phyloP scores from a whole-genome alignment of 1,140 invertebrate genomes.

The Caerostris darwini region DNA sequence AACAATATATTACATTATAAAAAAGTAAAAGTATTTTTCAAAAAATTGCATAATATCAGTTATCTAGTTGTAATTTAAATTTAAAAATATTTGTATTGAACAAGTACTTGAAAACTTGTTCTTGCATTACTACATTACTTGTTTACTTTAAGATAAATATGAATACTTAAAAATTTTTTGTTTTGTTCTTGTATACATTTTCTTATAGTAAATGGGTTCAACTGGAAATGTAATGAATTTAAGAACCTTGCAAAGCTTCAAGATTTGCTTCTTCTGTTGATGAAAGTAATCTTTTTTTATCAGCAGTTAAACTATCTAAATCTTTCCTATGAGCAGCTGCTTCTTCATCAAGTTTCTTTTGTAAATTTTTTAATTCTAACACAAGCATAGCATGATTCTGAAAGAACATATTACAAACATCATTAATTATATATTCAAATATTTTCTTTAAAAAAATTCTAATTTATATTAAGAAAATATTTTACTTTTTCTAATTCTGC shows the following conservation, averaged over 20 bases:
- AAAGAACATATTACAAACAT: not conserved
- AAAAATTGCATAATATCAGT: no score
- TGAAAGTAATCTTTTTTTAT: constrained; percentile 84
- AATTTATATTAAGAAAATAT: not conserved
- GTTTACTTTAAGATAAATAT: no score
- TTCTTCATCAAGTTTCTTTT: constrained; percentile 94
- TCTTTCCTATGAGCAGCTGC: constrained; percentile 92
- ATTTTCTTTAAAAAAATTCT: not conserved
- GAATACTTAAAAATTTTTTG: no score
- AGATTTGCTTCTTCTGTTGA: constrained; percentile 94
- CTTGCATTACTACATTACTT: no score
- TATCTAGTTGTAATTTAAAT: no score
- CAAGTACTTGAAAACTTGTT: no score
- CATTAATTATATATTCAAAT: not conserved
- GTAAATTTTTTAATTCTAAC: constrained; percentile 92
- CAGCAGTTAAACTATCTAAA: constrained; percentile 84
- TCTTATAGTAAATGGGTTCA: no score
- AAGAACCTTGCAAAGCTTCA: constrained; percentile 92
- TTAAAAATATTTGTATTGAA: no score
- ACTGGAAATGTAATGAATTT: no score
- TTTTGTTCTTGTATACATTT: no score
- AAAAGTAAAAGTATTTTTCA: no score
- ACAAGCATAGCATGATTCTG: constrained; percentile 89
- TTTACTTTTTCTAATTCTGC: constrained; percentile 91
- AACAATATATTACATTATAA: no score